Evolutionary conservation across 2,113 vertebrate genomes (phyloP).

Genomic region (Thalassoma bifasciatum): DNA sequence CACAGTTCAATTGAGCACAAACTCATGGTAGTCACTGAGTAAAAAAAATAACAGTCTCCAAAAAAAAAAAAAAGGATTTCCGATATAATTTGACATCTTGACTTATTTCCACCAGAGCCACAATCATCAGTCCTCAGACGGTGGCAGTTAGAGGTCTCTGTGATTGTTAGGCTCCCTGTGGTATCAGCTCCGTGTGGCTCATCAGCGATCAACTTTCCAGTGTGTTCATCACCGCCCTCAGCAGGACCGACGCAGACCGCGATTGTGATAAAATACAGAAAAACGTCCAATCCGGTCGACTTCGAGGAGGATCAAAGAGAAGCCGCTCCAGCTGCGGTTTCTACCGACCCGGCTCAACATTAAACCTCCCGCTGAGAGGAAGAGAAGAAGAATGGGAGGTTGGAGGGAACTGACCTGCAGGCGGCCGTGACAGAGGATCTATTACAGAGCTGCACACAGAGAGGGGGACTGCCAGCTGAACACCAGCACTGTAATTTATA

Average conservation of each 20-base stretch:
- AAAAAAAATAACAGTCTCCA: not conserved
- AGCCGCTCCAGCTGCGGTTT: slow-evolving; percentile 23
- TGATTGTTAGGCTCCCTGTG: slow-evolving; percentile 26
- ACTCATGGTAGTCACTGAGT: not conserved
- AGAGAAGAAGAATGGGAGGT: slow-evolving; percentile 36
- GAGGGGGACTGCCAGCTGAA: not conserved
- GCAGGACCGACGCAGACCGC: slow-evolving; percentile 10
- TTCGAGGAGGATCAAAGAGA: slow-evolving; percentile 39
- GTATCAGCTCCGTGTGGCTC: slow-evolving; percentile 23
- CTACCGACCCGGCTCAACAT: slow-evolving; percentile 21
- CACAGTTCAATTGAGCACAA: not conserved
- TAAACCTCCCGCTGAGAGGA: slow-evolving; percentile 41
- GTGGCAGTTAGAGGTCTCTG: not conserved
- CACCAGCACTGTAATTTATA: slow-evolving; percentile 17
- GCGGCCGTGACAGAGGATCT: slow-evolving; percentile 25
- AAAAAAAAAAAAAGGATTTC: no score
- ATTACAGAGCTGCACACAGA: slow-evolving; percentile 27
- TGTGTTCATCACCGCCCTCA: slow-evolving; percentile 33
- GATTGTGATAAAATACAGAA: slow-evolving; percentile 32
- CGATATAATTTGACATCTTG: not conserved
- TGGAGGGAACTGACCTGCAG: slow-evolving; percentile 44
- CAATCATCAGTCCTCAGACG: not conserved
- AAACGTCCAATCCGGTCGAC: slow-evolving; percentile 21
- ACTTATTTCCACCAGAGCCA: not conserved
- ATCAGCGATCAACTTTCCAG: slow-evolving; percentile 11